Evolutionary conservation across 2,888 invertebrate species (phyloP).

Genomic region (Tetanocera ferruginea): DNA sequence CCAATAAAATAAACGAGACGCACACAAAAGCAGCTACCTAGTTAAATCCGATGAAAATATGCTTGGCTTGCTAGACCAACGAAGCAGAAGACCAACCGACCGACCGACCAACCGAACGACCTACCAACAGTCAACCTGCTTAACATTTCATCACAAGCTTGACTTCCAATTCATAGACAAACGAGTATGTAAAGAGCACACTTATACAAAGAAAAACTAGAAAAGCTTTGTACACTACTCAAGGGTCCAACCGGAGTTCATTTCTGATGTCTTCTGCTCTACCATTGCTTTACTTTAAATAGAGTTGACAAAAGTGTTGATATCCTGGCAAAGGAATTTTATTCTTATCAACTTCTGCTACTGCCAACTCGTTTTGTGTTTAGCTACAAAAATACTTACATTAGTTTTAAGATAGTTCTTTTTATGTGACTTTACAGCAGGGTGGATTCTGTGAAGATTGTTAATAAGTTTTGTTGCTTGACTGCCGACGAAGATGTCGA

Average conservation of each 20-base stretch:
- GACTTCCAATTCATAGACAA: neutral
- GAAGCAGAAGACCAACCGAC: conserved; percentile 43
- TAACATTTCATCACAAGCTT: neutral
- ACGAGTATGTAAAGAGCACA: neutral
- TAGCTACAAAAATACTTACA: neutral
- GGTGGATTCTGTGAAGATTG: neutral
- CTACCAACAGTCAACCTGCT: neutral
- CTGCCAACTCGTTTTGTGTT: too few relatives aligned
- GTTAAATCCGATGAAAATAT: conserved; percentile 34
- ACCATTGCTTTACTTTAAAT: conserved; percentile 1
- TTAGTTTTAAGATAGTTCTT: conserved; percentile 6
- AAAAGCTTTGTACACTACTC: too few relatives aligned
- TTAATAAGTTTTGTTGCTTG: neutral
- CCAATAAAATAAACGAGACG: neutral
- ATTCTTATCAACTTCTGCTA: neutral
- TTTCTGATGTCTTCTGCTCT: neutral
- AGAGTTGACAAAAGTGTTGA: conserved; percentile 38
- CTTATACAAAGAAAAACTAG: neutral
- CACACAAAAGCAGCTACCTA: neutral
- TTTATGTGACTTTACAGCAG: neutral
- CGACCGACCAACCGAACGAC: conserved; percentile 14
- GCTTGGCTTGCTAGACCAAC: conserved; percentile 48
- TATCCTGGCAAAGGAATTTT: conserved; percentile 26
- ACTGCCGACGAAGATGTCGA: neutral
- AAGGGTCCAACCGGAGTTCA: too few relatives aligned